phyloP scores from a whole-genome alignment of 2,888 invertebrate species.

The Tethea ocularis region DNA sequence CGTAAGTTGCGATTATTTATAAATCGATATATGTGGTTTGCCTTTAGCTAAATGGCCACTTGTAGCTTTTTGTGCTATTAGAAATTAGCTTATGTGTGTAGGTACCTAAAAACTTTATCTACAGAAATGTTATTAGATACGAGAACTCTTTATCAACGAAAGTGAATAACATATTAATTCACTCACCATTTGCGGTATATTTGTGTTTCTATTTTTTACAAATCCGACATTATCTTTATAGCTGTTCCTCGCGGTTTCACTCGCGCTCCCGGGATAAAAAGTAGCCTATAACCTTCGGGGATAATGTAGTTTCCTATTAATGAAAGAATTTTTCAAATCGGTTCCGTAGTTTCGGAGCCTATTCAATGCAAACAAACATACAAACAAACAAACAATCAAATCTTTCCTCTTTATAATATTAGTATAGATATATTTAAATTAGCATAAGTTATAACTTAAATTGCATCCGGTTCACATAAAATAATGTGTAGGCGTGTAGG shows the following conservation, averaged over 20 bases:
- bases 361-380: too few species aligned
- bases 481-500: slow-evolving; percentile 5
- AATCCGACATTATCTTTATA: neutral
- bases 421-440: slow-evolving; percentile 10
- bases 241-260: too few species aligned
- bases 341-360: too few species aligned
- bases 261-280: too few species aligned
- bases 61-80: neutral
- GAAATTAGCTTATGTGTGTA: neutral
- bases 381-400: too few species aligned
- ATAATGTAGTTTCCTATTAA: too few species aligned
- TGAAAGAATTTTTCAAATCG: too few species aligned
- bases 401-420: too few species aligned
- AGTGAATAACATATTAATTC: neutral
- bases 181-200: neutral
- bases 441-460: slow-evolving; percentile 10
- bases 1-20: neutral
- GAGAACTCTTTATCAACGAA: neutral
- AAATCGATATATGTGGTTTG: neutral
- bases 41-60: neutral
- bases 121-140: too few species aligned
- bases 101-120: neutral
- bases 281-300: too few species aligned
- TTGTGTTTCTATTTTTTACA: neutral
- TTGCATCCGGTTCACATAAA: slow-evolving; percentile 12